Evolutionary conservation across 2,113 vertebrate genomes (phyloP).

Genomic region (Urocitellus parryii): DNA sequence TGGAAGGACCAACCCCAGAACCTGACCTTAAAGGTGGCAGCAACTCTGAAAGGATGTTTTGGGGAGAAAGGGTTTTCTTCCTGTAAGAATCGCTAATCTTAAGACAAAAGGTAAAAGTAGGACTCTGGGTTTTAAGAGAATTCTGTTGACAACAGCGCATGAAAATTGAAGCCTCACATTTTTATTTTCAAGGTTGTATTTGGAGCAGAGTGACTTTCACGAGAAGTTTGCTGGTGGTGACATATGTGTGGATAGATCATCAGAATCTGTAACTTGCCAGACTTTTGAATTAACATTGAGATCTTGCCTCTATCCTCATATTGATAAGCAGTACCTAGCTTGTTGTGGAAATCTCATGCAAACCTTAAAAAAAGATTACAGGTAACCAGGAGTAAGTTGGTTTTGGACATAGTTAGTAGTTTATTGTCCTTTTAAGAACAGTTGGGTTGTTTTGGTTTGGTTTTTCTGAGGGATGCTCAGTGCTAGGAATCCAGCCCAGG

Average conservation of each 20-base stretch:
- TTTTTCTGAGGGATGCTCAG: background rate
- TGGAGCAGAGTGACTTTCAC: constrained; percentile 97
- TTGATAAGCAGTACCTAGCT: constrained; percentile 95
- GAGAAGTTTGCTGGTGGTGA: constrained; percentile 94
- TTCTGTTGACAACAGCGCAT: background rate
- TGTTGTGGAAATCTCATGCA: constrained; percentile 98
- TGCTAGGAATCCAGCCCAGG: background rate
- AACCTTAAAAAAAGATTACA: constrained; percentile 97
- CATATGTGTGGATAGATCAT: constrained; percentile 95
- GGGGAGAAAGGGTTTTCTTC: background rate
- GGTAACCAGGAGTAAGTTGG: constrained; percentile 83
- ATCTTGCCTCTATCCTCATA: constrained; percentile 98
- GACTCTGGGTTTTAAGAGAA: background rate
- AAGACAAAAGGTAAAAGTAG: background rate
- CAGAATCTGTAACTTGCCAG: constrained; percentile 97
- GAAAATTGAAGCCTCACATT: background rate
- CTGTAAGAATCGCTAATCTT: background rate
- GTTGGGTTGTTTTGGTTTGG: background rate
- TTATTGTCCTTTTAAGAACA: background rate
- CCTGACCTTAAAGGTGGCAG: background rate
- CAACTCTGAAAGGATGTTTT: background rate
- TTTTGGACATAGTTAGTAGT: background rate
- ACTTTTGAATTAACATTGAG: constrained; percentile 97
- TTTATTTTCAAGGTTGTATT: constrained; percentile 91
- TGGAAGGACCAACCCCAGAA: background rate